Conservation (phyloP, 2,797 vertebrate species). For the Alectoris magna region DNA sequence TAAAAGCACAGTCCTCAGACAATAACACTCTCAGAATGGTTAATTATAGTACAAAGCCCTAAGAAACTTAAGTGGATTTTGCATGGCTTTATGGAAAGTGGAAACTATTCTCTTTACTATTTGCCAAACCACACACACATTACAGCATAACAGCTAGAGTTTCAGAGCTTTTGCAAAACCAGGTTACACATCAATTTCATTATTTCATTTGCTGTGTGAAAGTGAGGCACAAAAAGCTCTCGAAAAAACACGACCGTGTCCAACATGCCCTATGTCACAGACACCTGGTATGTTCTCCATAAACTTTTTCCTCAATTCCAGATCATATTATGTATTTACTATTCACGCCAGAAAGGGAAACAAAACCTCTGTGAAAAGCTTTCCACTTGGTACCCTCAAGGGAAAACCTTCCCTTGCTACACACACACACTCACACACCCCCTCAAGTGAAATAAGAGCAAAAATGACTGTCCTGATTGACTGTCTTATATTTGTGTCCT, state of each 20-base stretch:
- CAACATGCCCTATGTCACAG: background rate
- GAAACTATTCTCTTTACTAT: slow-evolving; percentile 62
- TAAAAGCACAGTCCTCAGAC: slow-evolving; percentile 62
- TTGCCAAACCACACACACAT: slow-evolving; percentile 66
- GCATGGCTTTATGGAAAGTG: slow-evolving; percentile 68
- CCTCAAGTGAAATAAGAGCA: background rate
- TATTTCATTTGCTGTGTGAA: background rate
- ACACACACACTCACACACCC: rapidly evolving
- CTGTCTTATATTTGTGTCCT: background rate
- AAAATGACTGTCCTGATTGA: background rate
- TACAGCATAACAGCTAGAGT: slow-evolving; percentile 26
- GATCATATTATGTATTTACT: background rate
- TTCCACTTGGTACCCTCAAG: background rate
- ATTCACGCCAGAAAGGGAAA: background rate
- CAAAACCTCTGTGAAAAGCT: background rate
- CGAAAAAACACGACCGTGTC: background rate
- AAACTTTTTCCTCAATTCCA: background rate
- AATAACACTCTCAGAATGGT: slow-evolving; percentile 53
- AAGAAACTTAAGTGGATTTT: slow-evolving; percentile 73
- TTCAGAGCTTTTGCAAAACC: slow-evolving; percentile 41
- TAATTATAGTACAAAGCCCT: slow-evolving; percentile 70
- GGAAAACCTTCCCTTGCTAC: background rate
- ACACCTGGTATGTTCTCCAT: background rate
- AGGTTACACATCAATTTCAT: slow-evolving; percentile 37
- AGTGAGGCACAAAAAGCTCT: background rate